phyloP scores from a whole-genome alignment of 2,113 vertebrate genomes.

The Cryptomyrus ogoouensis region DNA sequence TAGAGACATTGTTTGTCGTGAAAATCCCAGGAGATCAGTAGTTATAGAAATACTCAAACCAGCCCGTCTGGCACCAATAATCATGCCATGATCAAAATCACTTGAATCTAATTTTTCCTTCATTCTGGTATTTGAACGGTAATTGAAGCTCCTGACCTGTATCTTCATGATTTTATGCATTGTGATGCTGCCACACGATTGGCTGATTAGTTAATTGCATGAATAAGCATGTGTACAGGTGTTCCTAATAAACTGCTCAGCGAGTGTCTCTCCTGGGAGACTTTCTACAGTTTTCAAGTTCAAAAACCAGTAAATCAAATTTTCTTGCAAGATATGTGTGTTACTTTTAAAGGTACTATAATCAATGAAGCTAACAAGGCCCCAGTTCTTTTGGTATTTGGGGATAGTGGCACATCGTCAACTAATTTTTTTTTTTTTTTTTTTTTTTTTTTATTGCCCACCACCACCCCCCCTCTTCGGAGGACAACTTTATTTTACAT shows the following conservation, averaged over 20 bases:
- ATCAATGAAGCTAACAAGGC: background rate
- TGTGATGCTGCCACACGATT: background rate
- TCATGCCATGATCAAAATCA: background rate
- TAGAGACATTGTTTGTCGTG: background rate
- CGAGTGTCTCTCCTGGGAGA: background rate
- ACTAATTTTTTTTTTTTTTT: too few species aligned
- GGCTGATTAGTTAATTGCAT: background rate
- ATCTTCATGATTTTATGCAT: background rate
- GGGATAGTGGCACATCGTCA: background rate
- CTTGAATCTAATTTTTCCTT: background rate
- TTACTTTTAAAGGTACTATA: background rate
- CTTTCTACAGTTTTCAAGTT: background rate
- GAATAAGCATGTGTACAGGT: background rate
- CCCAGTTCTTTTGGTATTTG: background rate
- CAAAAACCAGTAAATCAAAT: background rate
- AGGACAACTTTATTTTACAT: too few species aligned
- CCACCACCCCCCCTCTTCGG: too few species aligned
- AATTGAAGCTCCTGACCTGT: background rate
- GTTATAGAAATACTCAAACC: background rate
- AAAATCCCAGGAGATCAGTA: background rate
- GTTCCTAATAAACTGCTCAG: background rate
- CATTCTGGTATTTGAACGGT: background rate
- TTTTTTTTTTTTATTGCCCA: too few species aligned
- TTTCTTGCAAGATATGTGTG: background rate
- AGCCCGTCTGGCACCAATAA: background rate